Base-by-base conservation (phyloP, 2,113 vertebrate genomes). In the Pluvianellus socialis region DNA sequence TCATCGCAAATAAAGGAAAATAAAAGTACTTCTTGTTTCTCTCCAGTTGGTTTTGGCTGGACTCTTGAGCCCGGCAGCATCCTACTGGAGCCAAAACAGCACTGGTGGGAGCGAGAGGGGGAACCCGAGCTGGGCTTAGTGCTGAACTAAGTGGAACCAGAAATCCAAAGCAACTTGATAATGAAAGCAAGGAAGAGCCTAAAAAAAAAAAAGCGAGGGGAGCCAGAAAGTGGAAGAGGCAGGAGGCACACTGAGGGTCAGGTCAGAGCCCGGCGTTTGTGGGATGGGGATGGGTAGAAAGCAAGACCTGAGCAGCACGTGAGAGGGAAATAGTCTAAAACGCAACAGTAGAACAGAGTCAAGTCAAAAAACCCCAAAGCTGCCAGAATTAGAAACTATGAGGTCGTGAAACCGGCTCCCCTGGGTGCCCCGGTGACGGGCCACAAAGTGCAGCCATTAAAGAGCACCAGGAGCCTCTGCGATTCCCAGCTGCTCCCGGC, bases 181-280 rank as follows among this genome's bases (percentile, higher is more conserved):
- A 52, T 6, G 53, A 38, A 27, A 56, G 30, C 4, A 28, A 38
- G 32, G 33, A 16, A 50, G 82, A 75, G 26, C 21, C 47, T 24
- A 18, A 6, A 44, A 18, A 73, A 18, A 73, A 10, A 49, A 52
- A 72, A 45, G 30, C 0, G 1, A 40, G n/a, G 7, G 40, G 20
- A 71, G 9, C 16, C 20, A 59, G 40, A 52, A 35, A 49, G 24
- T 23, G 49, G 5, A 23, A 50, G 49, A 24, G 72, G 68, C 19
- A 10, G 53, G 20, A 88, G 47, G 21, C 40, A 44, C 21, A 6
- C 0, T 10, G 44, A 42, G 62, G 40, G 22, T 0, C 27, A 5
- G 55, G 13, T 42, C 61, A 75, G 90, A 59, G 42, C 14, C 32
- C 0, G 0, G 10, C 0, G 0, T 6, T 80, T 33, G 26, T 63